Conservation (phyloP, 1,140 invertebrate species). For the Trachymyrmex cornetzi region DNA sequence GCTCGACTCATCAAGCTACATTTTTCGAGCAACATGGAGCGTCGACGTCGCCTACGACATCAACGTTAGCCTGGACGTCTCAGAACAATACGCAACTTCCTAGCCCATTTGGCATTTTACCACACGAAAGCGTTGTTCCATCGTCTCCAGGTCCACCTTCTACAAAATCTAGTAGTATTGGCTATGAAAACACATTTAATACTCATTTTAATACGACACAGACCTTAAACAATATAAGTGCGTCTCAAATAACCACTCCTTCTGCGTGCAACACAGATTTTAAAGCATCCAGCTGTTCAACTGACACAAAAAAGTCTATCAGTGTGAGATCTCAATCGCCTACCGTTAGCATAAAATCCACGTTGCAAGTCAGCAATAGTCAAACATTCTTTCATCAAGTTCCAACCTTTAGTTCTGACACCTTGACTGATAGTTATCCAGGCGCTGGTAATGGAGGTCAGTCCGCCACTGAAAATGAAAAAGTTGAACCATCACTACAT, state of each 20-base stretch:
- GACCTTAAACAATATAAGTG: slow-evolving; percentile 88
- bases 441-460: slow-evolving; percentile 74
- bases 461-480: slow-evolving; percentile 75
- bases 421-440: slow-evolving; percentile 79
- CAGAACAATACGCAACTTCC: slow-evolving; percentile 89
- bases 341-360: slow-evolving; percentile 87
- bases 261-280: slow-evolving; percentile 86
- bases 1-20: slow-evolving; percentile 86
- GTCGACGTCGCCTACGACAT: slow-evolving; percentile 86
- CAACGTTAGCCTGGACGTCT: slow-evolving; percentile 87
- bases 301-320: slow-evolving; percentile 79
- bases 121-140: slow-evolving; percentile 91
- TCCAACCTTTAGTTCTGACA: slow-evolving; percentile 86
- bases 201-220: slow-evolving; percentile 89
- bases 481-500: slow-evolving; percentile 79
- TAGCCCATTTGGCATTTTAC: slow-evolving; percentile 92
- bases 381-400: slow-evolving; percentile 89
- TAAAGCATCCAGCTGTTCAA: slow-evolving; percentile 75
- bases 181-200: slow-evolving; percentile 90
- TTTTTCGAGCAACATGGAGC: slow-evolving; percentile 89
- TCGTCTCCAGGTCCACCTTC: slow-evolving; percentile 89
- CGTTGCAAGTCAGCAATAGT: slow-evolving; percentile 78
- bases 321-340: slow-evolving; percentile 87
- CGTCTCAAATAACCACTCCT: slow-evolving; percentile 87
- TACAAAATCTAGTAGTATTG: slow-evolving; percentile 85